Percentiles rank a stretch among this genome's conserved stretches.
These are phyloP conservation scores for Achroia grisella DNA, from an alignment of 1,140 invertebrate genomes.

Conservation along the genomic window DNA sequence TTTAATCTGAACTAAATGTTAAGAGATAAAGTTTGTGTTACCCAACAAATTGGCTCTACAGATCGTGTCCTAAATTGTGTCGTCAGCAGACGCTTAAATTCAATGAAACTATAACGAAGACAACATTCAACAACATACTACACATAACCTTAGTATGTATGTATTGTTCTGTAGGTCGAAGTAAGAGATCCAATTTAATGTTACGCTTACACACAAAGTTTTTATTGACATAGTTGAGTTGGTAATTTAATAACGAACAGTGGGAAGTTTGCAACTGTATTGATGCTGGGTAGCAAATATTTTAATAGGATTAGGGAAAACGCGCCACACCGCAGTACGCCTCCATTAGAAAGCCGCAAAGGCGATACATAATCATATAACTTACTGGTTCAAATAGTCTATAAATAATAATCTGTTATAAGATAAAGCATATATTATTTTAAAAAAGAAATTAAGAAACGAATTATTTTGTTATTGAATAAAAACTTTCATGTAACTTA, in stretches of 20 bases:
- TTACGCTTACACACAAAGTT: background rate
- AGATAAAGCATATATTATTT: too few species aligned
- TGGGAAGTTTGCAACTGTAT: background rate
- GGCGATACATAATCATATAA: background rate
- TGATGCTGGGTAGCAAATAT: background rate
- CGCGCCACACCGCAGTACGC: background rate
- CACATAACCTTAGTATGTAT: background rate
- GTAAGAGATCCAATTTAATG: background rate
- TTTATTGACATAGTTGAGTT: constrained; percentile 1
- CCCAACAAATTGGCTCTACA: too few species aligned
- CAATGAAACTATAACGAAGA: constrained; percentile 11
- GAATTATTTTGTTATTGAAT: too few species aligned
- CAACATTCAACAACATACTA: constrained; percentile 1
- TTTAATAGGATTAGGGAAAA: constrained; percentile 1
- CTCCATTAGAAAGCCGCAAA: background rate
- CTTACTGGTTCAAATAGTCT: too few species aligned
- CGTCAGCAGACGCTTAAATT: too few species aligned
- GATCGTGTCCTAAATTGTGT: too few species aligned
- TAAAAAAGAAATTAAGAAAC: too few species aligned
- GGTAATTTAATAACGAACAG: background rate
- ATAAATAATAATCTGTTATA: too few species aligned
- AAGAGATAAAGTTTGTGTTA: too few species aligned
- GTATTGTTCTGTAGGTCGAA: background rate
- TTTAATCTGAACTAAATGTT: too few species aligned
- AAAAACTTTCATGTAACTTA: too few species aligned